Percentiles rank a stretch among this genome's conserved stretches.
These are phyloP conservation scores for Scolopax rusticola DNA, from an alignment of 2,797 vertebrate genomes.

Conservation along the genomic window DNA sequence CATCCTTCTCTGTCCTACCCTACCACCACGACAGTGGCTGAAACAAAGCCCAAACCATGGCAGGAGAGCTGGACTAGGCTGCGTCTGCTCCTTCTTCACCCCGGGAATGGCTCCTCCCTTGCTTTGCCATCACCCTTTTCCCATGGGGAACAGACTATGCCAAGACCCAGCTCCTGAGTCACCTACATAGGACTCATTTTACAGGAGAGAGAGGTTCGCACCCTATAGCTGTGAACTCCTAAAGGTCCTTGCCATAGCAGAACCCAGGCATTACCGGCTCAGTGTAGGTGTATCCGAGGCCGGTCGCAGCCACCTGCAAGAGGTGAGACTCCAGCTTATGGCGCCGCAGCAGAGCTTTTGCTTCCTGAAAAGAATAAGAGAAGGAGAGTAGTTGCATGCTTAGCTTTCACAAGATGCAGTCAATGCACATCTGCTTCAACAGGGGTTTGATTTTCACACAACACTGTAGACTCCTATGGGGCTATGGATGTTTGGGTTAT, in stretches of 20 bases:
- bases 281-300: conserved; percentile 86
- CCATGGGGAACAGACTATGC: neutral
- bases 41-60: neutral
- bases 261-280: conserved; percentile 84
- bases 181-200: accelerated
- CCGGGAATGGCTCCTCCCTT: neutral
- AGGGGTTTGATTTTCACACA: neutral
- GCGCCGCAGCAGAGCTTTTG: conserved; percentile 83
- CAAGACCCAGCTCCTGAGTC: neutral
- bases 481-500: neutral
- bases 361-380: conserved; percentile 79
- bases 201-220: neutral
- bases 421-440: neutral
- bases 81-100: neutral
- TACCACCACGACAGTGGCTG: neutral
- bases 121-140: neutral
- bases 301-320: conserved; percentile 85
- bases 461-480: neutral
- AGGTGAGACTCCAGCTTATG: conserved; percentile 90
- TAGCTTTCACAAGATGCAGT: neutral
- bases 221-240: neutral
- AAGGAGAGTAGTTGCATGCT: neutral
- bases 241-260: neutral
- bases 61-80: neutral
- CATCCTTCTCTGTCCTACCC: neutral